A percentile compares a stretch with the other conserved stretches of the same genome.
phyloP scores from a whole-genome alignment of 92 coral and sea anemone species.

The Phenganax stokvisi region DNA sequence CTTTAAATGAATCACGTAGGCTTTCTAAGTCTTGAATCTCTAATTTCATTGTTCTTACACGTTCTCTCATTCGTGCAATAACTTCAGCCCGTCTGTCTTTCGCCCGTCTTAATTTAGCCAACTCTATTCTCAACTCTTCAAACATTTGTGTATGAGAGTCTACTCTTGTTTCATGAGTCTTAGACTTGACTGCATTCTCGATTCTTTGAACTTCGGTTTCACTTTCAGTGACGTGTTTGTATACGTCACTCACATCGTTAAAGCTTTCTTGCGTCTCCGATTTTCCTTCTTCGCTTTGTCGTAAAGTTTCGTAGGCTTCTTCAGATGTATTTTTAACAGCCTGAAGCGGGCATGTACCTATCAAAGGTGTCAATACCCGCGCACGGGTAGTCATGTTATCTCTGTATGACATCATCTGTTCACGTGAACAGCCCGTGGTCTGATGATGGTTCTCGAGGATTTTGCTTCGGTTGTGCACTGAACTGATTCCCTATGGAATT shows the following conservation, averaged over 20 bases:
- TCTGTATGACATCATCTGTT: not conserved
- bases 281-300: not conserved
- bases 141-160: conserved; percentile 47
- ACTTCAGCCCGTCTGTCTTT: conserved; percentile 55
- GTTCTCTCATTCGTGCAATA: conserved; percentile 50
- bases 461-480: conserved; percentile 22
- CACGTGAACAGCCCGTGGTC: not conserved
- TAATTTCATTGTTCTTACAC: conserved; percentile 48
- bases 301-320: conserved; percentile 37
- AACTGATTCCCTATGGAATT: not conserved
- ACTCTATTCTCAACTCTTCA: conserved; percentile 44
- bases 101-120: conserved; percentile 45
- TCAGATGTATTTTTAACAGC: conserved; percentile 47
- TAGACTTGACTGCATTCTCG: conserved; percentile 53
- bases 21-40: conserved; percentile 68
- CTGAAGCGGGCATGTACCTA: conserved; percentile 27
- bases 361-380: not conserved
- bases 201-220: conserved; percentile 36
- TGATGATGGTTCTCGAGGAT: not conserved
- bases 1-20: conserved; percentile 50
- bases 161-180: conserved; percentile 38
- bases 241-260: conserved; percentile 42
- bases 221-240: conserved; percentile 41
- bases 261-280: conserved; percentile 40
- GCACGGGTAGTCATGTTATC: conserved; percentile 15